Evolutionary conservation across 2,797 vertebrate genomes (phyloP).

Genomic region (Alcedo atthis): DNA sequence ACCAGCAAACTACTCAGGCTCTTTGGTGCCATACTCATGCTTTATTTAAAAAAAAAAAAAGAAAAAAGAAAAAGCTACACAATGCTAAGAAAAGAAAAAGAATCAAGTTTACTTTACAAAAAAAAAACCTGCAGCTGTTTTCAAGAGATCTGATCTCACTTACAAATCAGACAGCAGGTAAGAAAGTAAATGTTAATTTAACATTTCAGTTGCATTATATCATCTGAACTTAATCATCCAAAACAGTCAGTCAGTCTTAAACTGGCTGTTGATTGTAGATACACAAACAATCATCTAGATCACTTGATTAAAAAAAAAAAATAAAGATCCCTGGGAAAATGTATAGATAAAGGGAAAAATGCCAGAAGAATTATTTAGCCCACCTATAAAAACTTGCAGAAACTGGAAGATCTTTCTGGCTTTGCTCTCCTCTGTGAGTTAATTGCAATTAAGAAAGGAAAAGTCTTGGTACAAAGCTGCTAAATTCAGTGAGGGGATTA

Average conservation of each 20-base stretch:
- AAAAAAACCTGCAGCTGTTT: constrained; percentile 29
- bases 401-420: neutral
- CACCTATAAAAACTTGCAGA: neutral
- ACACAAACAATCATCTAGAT: neutral
- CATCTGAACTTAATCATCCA: constrained; percentile 14
- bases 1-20: neutral
- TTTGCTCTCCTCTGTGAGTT: neutral
- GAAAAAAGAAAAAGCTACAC: neutral
- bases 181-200: constrained; percentile 30
- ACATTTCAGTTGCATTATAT: constrained; percentile 25
- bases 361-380: neutral
- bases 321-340: neutral
- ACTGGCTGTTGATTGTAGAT: neutral
- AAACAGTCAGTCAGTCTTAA: constrained; percentile 8
- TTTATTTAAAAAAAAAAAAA: constrained; percentile 48
- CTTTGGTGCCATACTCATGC: constrained; percentile 50
- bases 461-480: neutral
- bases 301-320: neutral
- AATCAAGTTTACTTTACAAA: constrained; percentile 52
- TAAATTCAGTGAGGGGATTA: neutral
- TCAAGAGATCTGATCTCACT: constrained; percentile 26
- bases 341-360: neutral
- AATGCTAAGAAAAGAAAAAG: constrained; percentile 19
- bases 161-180: constrained; percentile 20
- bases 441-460: neutral